Conservation (phyloP, 2,888 invertebrate genomes). For the Drosophila quinaria region DNA sequence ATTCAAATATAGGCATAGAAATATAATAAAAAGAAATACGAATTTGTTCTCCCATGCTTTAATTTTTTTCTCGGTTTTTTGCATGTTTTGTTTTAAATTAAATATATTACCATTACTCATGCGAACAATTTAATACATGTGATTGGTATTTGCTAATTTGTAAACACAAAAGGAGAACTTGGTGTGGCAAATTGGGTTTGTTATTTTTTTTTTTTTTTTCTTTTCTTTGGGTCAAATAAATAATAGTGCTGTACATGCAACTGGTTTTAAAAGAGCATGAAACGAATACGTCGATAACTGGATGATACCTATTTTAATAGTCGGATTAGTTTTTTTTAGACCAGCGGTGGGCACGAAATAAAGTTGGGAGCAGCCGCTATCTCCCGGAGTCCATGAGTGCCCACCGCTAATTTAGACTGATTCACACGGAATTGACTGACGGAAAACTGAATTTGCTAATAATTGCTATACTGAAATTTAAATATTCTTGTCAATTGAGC, state of each 20-base stretch:
- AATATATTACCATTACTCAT: constrained; percentile 57
- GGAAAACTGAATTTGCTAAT: not conserved
- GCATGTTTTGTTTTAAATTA: constrained; percentile 23
- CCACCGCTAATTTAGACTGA: not conserved
- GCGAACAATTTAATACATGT: constrained; percentile 54
- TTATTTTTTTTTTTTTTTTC: not conserved
- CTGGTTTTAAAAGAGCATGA: constrained; percentile 60
- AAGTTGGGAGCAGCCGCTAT: no score
- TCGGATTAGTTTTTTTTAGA: constrained; percentile 1
- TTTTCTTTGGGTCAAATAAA: constrained; percentile 36
- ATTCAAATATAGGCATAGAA: constrained; percentile 39
- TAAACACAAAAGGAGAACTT: constrained; percentile 39
- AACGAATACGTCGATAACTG: constrained; percentile 43
- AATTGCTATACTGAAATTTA: not conserved
- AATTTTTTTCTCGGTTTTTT: constrained; percentile 4
- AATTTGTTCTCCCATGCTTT: constrained; percentile 42
- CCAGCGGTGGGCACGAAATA: not conserved
- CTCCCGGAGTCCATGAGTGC: no score
- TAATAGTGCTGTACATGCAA: constrained; percentile 71
- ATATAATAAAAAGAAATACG: constrained; percentile 35
- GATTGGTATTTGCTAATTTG: constrained; percentile 43
- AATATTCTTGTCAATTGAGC: not conserved
- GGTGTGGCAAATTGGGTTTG: constrained; percentile 1
- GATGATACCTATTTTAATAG: constrained; percentile 25
- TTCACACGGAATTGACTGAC: not conserved